A percentile compares a stretch with the other conserved stretches of the same genome.
These are phyloP conservation scores for Xyrichtys novacula DNA, from an alignment of 2,797 vertebrate genomes.

Conservation along the genomic window DNA sequence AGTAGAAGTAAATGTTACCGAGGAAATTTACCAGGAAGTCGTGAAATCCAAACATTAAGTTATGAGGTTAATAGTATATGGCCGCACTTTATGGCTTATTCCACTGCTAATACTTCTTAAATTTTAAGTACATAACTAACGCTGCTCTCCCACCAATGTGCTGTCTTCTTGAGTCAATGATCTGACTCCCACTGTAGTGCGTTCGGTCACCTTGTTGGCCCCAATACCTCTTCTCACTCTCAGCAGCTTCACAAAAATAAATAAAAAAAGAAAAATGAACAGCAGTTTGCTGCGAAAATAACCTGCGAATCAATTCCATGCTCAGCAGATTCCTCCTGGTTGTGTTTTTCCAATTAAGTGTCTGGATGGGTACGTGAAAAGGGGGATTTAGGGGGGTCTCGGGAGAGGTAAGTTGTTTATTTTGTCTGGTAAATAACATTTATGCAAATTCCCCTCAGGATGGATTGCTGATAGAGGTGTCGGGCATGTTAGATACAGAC, in stretches of 20 bases:
- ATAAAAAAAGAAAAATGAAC: constrained; percentile 15
- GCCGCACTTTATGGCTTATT: background rate
- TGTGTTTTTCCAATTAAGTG: constrained; percentile 69
- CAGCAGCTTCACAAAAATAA: constrained; percentile 16
- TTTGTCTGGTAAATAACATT: constrained; percentile 74
- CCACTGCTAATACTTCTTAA: background rate
- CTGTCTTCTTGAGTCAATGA: background rate
- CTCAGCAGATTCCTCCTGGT: constrained; percentile 68
- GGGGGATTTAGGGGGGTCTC: background rate
- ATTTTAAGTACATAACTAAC: background rate
- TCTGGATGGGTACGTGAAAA: constrained; percentile 33
- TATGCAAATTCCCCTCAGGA: constrained; percentile 64
- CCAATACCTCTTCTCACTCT: background rate
- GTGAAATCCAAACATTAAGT: too few species aligned
- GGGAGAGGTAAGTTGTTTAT: constrained; percentile 53
- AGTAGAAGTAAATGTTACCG: too few species aligned
- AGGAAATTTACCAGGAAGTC: too few species aligned
- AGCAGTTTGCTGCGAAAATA: constrained; percentile 62
- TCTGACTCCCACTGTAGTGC: background rate
- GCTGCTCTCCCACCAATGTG: background rate
- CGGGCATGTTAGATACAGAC: constrained; percentile 20
- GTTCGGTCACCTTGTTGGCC: constrained; percentile 12
- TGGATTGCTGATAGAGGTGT: constrained; percentile 50
- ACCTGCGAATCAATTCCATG: constrained; percentile 72
- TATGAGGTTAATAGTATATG: too few species aligned